Conservation (phyloP, 2,797 vertebrate species). For the Myiothlypis chrysogaster region DNA sequence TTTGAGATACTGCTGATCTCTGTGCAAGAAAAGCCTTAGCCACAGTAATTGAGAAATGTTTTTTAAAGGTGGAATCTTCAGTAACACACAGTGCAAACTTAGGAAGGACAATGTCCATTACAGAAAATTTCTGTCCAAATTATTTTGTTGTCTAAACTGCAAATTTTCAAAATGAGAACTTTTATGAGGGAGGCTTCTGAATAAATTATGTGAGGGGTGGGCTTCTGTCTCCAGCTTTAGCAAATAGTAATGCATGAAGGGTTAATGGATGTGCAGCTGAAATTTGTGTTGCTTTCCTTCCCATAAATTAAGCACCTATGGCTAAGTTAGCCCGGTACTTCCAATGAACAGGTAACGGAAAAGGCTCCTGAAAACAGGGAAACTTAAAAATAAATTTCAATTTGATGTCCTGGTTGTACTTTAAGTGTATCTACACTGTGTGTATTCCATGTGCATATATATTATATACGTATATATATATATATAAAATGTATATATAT, state of each 20-base stretch:
- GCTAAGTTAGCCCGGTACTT: background rate
- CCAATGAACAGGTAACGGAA: background rate
- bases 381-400: background rate
- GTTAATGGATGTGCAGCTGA: background rate
- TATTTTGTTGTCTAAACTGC: background rate
- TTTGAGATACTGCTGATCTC: background rate
- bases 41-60: background rate
- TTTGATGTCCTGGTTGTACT: background rate
- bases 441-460: rapidly evolving
- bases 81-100: background rate
- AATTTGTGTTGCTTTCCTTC: background rate
- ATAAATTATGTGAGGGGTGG: background rate
- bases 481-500: background rate
- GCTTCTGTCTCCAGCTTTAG: background rate
- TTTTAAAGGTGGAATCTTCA: background rate
- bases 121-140: background rate
- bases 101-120: background rate
- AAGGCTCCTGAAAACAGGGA: background rate
- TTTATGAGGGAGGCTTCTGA: background rate
- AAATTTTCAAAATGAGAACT: background rate
- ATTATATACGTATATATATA: background rate
- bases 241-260: background rate
- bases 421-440: background rate
- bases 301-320: background rate
- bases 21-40: background rate